Base-by-base conservation (phyloP, 1,140 invertebrate species). In the Matsumurasca onukii region DNA sequence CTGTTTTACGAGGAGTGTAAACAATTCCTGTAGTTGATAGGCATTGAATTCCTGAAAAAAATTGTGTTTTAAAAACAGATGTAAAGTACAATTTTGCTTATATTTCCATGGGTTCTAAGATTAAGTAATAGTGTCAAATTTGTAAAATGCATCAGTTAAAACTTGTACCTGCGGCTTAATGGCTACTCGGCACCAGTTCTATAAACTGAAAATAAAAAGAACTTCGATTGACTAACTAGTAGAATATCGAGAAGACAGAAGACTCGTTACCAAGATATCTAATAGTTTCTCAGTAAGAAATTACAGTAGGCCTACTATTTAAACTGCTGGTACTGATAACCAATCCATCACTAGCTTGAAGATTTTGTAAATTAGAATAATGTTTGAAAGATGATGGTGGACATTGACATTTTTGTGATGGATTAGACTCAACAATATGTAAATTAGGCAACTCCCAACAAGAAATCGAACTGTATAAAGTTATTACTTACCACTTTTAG, bases 1-100 rank as follows among this genome's bases (percentile, higher is more conserved):
- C 75, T 9, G 81, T 81, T 76, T 86, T 86, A 75, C 74, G 59
- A 1, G 75, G 73, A 1, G 71, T 64, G 31, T 69, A 62, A 17
- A 66, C 31, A 22, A 49, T 5, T n/a, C 22, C n/a, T 25, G 64
- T 57, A 1, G 65, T 71, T 17, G 64, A 63, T 1, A 73, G 31
- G 22, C 67, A 65, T 55, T 70, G 52, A 25, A 69, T n/a, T 2
- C 69, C 66, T 69, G n/a, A 24, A 55, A 30, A 25, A 51, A 51
- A 20, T 51, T 20, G 3, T 9, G 3, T n/a, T 22, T 22, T 51
- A 20, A 12, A 12, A 20, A n/a, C n/a, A 5, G 3, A 51, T 51
- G 24, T 22, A 20, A 3, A 51, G 5, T 22, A 3, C 49, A 51
- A 5, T 51, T 12, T 20, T 45, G n/a, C 39, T 12, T 45, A 45